Base-by-base conservation (phyloP, 2,888 invertebrate species). In the Morpho helenor region DNA sequence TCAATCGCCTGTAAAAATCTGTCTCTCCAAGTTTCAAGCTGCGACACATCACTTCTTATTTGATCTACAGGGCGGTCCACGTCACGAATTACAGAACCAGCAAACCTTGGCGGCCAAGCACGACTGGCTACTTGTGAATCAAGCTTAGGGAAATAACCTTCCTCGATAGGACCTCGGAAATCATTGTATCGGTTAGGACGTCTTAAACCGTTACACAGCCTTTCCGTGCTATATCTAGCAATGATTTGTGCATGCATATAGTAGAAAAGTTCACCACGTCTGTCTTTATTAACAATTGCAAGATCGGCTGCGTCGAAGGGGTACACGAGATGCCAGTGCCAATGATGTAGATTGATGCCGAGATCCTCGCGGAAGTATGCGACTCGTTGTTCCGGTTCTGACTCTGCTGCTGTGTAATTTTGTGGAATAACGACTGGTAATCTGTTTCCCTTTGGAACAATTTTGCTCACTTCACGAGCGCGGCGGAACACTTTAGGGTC, bases 261-360 rank as follows among this genome's bases (percentile, higher is more conserved):
- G 72, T 94, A 96, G 86, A 96, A 95, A 16, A 96, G 91, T 74
- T 96, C 96, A 0, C 96, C 96, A 5, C 95, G 91, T 7, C 96
- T 87, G 82, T 96, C 95, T 79, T 95, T 95, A 71, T 88, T 79
- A 51, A 94, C 94, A 64, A 94, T 92, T 60, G 76, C 69, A n/a
- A 86, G 80, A 66, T 92, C 87, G 0, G 92, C 82, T 0, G 94
- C 93, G 66, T 94, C 94, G 79, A 94, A 94, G 0, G 96, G 96
- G 79, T 96, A 97, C 2, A 97, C 96, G 67, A 97, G 91, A 80
- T 97, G 97, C 97, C 96, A 97, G 76, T 97, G 96, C 96, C 97
- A 97, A 77, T 97, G 97, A 79, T 97, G 97, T 54, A 96, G 93
- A 84, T 97, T 97, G 68, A 97, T 91, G 65, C 96, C 96, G 62